Conservation (phyloP, 2,888 invertebrate species). For the Merodon equestris region DNA sequence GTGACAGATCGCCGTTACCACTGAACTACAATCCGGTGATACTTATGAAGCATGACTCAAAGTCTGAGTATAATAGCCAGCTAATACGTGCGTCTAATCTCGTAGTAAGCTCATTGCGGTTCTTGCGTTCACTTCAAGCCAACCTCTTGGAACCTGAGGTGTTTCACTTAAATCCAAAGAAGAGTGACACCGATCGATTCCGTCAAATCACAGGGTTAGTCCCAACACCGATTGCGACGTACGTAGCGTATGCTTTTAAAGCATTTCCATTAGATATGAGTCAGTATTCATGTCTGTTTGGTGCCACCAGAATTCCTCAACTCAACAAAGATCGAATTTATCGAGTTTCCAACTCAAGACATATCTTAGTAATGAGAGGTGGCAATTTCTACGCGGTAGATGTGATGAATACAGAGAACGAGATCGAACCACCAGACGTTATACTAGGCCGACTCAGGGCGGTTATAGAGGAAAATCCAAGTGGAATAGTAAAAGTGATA, state of each 20-base stretch:
- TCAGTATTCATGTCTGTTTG: slow-evolving; percentile 93
- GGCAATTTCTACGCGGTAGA: slow-evolving; percentile 94
- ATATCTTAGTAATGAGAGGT: slow-evolving; percentile 90
- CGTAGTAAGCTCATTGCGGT: slow-evolving; percentile 88
- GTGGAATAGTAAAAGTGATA: slow-evolving; percentile 78
- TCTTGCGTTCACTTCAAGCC: slow-evolving; percentile 89
- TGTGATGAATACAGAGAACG: slow-evolving; percentile 86
- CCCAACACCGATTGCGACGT: slow-evolving; percentile 88
- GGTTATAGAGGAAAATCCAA: slow-evolving; percentile 83
- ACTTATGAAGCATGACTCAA: slow-evolving; percentile 88
- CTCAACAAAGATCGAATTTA: slow-evolving; percentile 88
- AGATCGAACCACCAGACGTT: slow-evolving; percentile 75
- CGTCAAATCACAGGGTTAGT: slow-evolving; percentile 85
- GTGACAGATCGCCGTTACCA: slow-evolving; percentile 90
- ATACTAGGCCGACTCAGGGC: slow-evolving; percentile 87
- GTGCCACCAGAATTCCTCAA: slow-evolving; percentile 92
- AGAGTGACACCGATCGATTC: slow-evolving; percentile 90
- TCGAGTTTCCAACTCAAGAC: slow-evolving; percentile 85
- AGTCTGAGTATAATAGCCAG: slow-evolving; percentile 88
- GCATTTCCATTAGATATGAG: slow-evolving; percentile 99
- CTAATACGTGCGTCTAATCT: slow-evolving; percentile 91
- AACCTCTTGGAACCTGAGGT: slow-evolving; percentile 94
- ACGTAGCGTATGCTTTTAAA: slow-evolving; percentile 87
- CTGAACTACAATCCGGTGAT: slow-evolving; percentile 96
- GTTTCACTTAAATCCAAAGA: slow-evolving; percentile 93